Conservation (phyloP, 2,888 invertebrate species). For the Nomada flava region DNA sequence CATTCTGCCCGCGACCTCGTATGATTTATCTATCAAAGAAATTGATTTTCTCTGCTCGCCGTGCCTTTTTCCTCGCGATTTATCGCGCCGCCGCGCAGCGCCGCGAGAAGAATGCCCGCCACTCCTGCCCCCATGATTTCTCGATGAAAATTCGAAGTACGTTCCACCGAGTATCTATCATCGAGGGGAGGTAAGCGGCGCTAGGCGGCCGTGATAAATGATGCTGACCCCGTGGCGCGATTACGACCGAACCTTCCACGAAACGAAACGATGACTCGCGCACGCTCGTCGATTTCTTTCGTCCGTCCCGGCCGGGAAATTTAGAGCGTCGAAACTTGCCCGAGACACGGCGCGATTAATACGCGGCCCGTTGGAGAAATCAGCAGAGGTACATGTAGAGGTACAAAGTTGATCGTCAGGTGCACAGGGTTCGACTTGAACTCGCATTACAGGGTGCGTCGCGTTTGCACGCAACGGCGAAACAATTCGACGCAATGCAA, state of each 20-base stretch:
- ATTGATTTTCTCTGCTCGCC: conserved; percentile 59
- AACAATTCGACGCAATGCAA: conserved; percentile 6
- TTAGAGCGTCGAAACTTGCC: not conserved
- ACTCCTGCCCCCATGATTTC: conserved; percentile 35
- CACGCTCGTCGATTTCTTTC: conserved; percentile 3
- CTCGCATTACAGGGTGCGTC: not conserved
- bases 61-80: conserved; percentile 50
- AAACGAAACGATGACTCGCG: conserved; percentile 26
- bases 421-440: not conserved
- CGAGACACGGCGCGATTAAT: not conserved
- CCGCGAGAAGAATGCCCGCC: conserved; percentile 47
- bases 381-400: too few relatives aligned
- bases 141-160: conserved; percentile 56
- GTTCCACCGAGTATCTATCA: conserved; percentile 49
- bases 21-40: conserved; percentile 61
- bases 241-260: conserved; percentile 33
- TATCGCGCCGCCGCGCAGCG: conserved; percentile 56
- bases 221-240: conserved; percentile 23
- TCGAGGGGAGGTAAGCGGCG: conserved; percentile 18
- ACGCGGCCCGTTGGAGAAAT: too few relatives aligned
- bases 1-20: conserved; percentile 41
- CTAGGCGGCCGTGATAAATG: conserved; percentile 39
- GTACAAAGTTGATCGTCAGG: too few relatives aligned
- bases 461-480: not conserved
- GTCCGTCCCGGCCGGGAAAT: not conserved